Evolutionary conservation across 2,888 invertebrate genomes (phyloP).

Genomic region (Dorcus parallelipipedus): DNA sequence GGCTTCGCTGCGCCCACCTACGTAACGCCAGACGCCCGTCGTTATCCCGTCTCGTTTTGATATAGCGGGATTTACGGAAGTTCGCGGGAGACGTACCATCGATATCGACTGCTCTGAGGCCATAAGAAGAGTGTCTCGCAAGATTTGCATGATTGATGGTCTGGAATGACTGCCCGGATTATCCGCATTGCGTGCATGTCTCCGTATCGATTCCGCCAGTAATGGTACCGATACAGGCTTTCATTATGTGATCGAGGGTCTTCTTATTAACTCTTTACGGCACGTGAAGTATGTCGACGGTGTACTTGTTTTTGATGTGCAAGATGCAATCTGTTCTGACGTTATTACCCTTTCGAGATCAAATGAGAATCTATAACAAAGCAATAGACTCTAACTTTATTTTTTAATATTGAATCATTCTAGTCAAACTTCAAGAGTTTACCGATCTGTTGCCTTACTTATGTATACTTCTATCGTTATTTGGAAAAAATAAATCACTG

Average conservation of each 20-base stretch:
- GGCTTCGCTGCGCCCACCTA: neutral
- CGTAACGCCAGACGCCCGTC: neutral
- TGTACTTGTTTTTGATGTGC: neutral
- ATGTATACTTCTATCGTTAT: too few species aligned
- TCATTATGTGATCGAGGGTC: slow-evolving; percentile 30
- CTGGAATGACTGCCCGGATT: slow-evolving; percentile 41
- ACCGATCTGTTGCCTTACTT: too few species aligned
- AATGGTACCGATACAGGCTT: slow-evolving; percentile 32
- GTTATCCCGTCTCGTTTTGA: neutral
- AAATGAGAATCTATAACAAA: too few species aligned
- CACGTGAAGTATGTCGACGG: neutral
- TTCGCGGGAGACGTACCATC: slow-evolving; percentile 1
- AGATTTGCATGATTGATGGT: slow-evolving; percentile 46
- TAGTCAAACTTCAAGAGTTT: too few species aligned
- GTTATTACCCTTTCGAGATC: too few species aligned
- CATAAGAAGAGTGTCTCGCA: slow-evolving; percentile 32
- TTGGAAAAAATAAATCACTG: too few species aligned
- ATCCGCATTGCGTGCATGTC: slow-evolving; percentile 45
- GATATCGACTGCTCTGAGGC: slow-evolving; percentile 11
- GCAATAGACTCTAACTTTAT: too few species aligned
- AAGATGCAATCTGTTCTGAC: too few species aligned
- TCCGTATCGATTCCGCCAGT: slow-evolving; percentile 34
- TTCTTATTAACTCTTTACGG: slow-evolving; percentile 19
- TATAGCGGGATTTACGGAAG: neutral
- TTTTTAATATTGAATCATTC: too few species aligned